These are phyloP conservation scores for Liasis olivaceus DNA, from an alignment of 2,797 vertebrate species.

Conservation along the genomic window DNA sequence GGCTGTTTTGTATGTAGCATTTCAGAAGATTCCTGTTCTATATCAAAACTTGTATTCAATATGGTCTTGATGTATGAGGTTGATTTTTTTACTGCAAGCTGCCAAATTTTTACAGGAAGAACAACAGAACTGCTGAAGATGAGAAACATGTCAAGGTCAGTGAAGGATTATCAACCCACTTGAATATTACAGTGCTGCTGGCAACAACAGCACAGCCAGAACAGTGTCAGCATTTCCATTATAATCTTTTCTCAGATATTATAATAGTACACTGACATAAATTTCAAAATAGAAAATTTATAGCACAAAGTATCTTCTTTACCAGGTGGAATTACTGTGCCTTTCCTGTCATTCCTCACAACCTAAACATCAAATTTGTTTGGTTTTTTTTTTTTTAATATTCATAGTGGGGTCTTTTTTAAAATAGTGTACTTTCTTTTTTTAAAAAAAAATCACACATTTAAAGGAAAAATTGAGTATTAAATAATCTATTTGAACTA, in stretches of 20 bases:
- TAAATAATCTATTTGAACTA: background rate
- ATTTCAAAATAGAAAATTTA: slow-evolving; percentile 13
- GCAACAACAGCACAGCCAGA: slow-evolving; percentile 21
- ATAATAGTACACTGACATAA: fast-evolving
- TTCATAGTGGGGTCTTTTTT: background rate
- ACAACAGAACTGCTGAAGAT: slow-evolving; percentile 44
- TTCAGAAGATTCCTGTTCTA: slow-evolving; percentile 21
- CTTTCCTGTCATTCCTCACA: background rate
- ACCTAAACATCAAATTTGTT: background rate
- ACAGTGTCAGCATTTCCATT: slow-evolving; percentile 31
- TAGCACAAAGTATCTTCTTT: background rate
- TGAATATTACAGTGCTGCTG: slow-evolving; percentile 31
- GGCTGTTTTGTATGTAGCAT: slow-evolving; percentile 13
- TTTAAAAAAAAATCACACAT: background rate
- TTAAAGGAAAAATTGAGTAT: background rate
- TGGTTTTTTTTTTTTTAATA: background rate
- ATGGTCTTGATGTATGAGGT: slow-evolving; percentile 50
- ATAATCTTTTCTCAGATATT: slow-evolving; percentile 15
- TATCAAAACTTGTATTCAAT: slow-evolving; percentile 46
- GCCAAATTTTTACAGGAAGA: slow-evolving; percentile 43
- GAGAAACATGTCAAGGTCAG: slow-evolving; percentile 42
- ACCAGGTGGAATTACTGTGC: background rate
- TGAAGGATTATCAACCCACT: slow-evolving; percentile 40
- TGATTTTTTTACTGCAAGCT: slow-evolving; percentile 49
- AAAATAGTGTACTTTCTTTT: background rate